phyloP scores from a whole-genome alignment of 2,797 vertebrate genomes.

The Anguilla pacifica region DNA sequence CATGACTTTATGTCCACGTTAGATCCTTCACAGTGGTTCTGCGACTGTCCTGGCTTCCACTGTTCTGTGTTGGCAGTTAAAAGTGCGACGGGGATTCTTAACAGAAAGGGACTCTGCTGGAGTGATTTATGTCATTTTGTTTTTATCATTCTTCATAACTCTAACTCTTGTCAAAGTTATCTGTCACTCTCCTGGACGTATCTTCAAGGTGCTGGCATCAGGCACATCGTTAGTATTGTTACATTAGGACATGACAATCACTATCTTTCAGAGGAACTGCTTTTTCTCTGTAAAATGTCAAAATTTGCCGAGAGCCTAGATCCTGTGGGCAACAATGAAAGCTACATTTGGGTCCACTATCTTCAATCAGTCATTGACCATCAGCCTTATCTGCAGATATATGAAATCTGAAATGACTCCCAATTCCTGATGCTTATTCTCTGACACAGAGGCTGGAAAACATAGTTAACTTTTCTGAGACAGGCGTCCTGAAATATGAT shows the following conservation, averaged over 20 bases:
- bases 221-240: neutral
- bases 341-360: neutral
- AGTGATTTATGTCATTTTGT: neutral
- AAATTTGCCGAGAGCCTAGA: neutral
- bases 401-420: too few relatives aligned
- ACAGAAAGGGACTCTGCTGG: neutral
- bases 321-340: neutral
- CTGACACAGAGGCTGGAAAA: too few relatives aligned
- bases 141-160: neutral
- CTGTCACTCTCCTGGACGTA: neutral
- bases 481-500: too few relatives aligned
- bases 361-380: too few relatives aligned
- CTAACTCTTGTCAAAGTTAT: conserved; percentile 9
- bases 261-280: neutral
- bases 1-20: conserved; percentile 32
- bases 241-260: neutral
- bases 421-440: too few relatives aligned
- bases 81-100: neutral
- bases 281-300: neutral
- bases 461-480: too few relatives aligned
- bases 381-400: too few relatives aligned
- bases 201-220: neutral
- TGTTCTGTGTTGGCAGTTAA: neutral
- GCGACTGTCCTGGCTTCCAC: conserved; percentile 37
- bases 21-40: conserved; percentile 47